Base-by-base conservation (phyloP, 2,888 invertebrate genomes). In the Drosophila bunnanda region DNA sequence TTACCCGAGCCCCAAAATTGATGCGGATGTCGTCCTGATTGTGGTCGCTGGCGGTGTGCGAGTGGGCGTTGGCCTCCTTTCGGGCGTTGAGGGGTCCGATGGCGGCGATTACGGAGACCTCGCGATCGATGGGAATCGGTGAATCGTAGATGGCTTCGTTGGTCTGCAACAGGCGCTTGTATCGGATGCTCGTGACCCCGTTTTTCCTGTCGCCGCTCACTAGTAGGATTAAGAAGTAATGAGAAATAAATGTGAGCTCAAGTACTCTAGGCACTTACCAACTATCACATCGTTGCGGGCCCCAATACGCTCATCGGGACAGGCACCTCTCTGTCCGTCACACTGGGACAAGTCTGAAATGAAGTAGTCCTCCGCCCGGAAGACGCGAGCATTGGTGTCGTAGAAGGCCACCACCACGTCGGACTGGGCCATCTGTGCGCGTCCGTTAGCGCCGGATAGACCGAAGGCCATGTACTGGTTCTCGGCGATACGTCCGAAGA, bases 381-480 rank as follows among this genome's bases (percentile, higher is more conserved):
- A 97, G 30, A 93, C 93, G 8, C 92, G 89, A 4, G 91, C 87
- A 4, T 91, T 92, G 10, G 93, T 93, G 84, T 96, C 94, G 90
- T 95, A 96, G 87, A 95, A 97, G 4, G 96, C 96, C 2, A 98
- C 96, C 0, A 95, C 96, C 6, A 98, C 96, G 87, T 98, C 98
- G 0, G 96, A 96, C 12, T 97, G 97, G 59, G 92, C 89, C 97
- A 97, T 97, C 91, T 95, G 95, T 0, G 96, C 93, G 36, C 94
- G 93, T 15, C 95, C 96, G 86, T 96, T 95, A 41, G 94, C 94
- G 0, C 97, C 97, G 2, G 97, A 97, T 41, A 97, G 92, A 0
- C 98, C 97, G 79, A 98, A 97, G 0, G 97, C 96, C 93, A 98
- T 96, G 92, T 97, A 98, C 90, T 98, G 96, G 88, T 97, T 96